phyloP scores from a whole-genome alignment of 2,113 vertebrate genomes.

The Hucho hucho region DNA sequence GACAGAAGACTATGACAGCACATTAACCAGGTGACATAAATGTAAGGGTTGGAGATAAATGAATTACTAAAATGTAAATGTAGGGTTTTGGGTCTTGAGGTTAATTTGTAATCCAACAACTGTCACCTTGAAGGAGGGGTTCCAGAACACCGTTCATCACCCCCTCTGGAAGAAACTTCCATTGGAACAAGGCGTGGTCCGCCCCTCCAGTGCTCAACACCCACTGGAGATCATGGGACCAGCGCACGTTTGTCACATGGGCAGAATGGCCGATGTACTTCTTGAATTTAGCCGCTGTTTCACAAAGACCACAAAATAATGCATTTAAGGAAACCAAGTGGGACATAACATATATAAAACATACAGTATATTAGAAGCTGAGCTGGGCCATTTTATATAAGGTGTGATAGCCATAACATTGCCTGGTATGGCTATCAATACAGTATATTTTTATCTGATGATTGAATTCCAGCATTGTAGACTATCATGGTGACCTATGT shows the following conservation, averaged over 20 bases:
- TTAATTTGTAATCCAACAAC: too few species aligned
- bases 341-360: not conserved
- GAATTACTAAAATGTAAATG: too few species aligned
- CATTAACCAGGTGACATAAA: too few species aligned
- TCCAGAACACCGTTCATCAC: slow-evolving; percentile 88
- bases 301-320: slow-evolving; percentile 11
- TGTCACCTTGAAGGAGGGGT: slow-evolving; percentile 82
- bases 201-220: slow-evolving; percentile 92
- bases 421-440: too few species aligned
- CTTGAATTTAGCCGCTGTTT: slow-evolving; percentile 90
- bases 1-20: too few species aligned
- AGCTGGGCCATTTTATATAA: not conserved
- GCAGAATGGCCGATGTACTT: slow-evolving; percentile 96
- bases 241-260: slow-evolving; percentile 93
- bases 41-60: too few species aligned
- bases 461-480: too few species aligned
- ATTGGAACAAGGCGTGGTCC: slow-evolving; percentile 96
- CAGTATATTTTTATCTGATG: too few species aligned
- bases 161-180: slow-evolving; percentile 93
- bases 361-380: not conserved
- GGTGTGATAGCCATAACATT: too few species aligned
- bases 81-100: too few species aligned
- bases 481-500: too few species aligned
- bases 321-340: not conserved
- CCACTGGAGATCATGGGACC: slow-evolving; percentile 97